Percentiles rank a stretch among this genome's conserved stretches.
Conservation (phyloP, 1,140 invertebrate species). For the Cydia pomonella region DNA sequence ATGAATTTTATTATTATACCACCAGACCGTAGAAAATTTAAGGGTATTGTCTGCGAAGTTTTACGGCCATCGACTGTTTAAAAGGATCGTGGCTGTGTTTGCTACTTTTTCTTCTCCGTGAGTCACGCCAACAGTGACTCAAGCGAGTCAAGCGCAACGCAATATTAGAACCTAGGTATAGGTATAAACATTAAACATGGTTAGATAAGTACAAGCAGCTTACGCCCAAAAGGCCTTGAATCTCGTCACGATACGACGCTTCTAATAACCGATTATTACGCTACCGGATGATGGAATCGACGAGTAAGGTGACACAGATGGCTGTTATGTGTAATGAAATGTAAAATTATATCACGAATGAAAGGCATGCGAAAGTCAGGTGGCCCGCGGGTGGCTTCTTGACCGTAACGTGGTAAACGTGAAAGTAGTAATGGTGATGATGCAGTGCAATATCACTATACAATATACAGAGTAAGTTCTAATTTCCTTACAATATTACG, state of each 20-base stretch:
- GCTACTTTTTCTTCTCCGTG: constrained; percentile 55
- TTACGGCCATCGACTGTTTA: constrained; percentile 34
- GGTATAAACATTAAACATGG: constrained; percentile 10
- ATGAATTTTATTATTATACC: constrained; percentile 21
- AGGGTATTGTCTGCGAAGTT: constrained; percentile 34
- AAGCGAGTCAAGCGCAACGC: constrained; percentile 19
- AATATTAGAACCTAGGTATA: constrained; percentile 9
- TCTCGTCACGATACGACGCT: constrained; percentile 26
- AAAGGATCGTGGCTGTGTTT: constrained; percentile 45
- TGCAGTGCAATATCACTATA: constrained; percentile 5
- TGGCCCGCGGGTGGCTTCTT: constrained; percentile 11
- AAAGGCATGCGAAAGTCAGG: constrained; percentile 23
- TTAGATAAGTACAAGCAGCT: constrained; percentile 20
- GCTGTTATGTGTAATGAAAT: constrained; percentile 27
- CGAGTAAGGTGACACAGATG: constrained; percentile 25
- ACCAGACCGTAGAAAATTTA: constrained; percentile 22
- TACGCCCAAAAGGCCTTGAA: constrained; percentile 27
- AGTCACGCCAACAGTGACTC: constrained; percentile 48
- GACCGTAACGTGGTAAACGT: constrained; percentile 10
- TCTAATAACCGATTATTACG: constrained; percentile 23
- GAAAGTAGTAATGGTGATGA: constrained; percentile 22
- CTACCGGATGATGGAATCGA: constrained; percentile 20
- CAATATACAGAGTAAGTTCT: not conserved
- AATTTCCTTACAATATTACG: not conserved
- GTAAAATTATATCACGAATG: constrained; percentile 26